Conservation (phyloP, 2,888 invertebrate genomes). For the Embidobia sp. region DNA sequence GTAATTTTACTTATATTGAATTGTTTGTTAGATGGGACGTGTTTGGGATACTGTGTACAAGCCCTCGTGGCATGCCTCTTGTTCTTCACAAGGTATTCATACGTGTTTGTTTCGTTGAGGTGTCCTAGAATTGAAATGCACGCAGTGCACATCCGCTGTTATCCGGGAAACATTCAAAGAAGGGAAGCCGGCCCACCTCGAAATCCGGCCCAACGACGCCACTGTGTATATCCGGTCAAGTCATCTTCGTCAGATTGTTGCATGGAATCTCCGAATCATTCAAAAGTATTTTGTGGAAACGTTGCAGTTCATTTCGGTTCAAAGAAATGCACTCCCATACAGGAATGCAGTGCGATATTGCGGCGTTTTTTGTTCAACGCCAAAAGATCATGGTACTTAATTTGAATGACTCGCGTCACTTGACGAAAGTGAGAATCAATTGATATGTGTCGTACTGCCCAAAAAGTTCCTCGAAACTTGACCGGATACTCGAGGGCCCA, state of each 20-base stretch:
- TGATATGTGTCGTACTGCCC: slow-evolving; percentile 77
- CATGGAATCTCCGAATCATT: slow-evolving; percentile 39
- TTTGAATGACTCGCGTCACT: slow-evolving; percentile 56
- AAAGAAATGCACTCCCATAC: slow-evolving; percentile 1
- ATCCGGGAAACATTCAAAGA: slow-evolving; percentile 72
- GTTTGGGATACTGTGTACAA: slow-evolving; percentile 76
- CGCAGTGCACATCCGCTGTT: slow-evolving; percentile 77
- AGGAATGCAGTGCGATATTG: slow-evolving; percentile 12
- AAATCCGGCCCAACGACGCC: slow-evolving; percentile 56
- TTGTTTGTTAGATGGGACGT: slow-evolving; percentile 74
- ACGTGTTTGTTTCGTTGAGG: slow-evolving; percentile 71
- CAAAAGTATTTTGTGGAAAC: slow-evolving; percentile 11
- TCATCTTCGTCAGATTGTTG: slow-evolving; percentile 29
- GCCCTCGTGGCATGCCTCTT: too few species aligned
- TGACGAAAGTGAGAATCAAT: slow-evolving; percentile 73
- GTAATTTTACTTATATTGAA: too few species aligned
- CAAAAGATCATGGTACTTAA: slow-evolving; percentile 44
- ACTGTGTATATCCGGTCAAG: slow-evolving; percentile 47
- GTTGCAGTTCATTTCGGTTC: slow-evolving; percentile 3
- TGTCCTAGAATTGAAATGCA: slow-evolving; percentile 77
- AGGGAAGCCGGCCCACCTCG: slow-evolving; percentile 61
- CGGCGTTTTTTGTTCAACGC: slow-evolving; percentile 19
- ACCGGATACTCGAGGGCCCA: slow-evolving; percentile 76
- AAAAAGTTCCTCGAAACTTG: slow-evolving; percentile 78
- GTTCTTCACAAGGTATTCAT: slow-evolving; percentile 47